These are phyloP conservation scores for Sitophilus oryzae DNA, from an alignment of 1,140 invertebrate genomes.

Conservation along the genomic window DNA sequence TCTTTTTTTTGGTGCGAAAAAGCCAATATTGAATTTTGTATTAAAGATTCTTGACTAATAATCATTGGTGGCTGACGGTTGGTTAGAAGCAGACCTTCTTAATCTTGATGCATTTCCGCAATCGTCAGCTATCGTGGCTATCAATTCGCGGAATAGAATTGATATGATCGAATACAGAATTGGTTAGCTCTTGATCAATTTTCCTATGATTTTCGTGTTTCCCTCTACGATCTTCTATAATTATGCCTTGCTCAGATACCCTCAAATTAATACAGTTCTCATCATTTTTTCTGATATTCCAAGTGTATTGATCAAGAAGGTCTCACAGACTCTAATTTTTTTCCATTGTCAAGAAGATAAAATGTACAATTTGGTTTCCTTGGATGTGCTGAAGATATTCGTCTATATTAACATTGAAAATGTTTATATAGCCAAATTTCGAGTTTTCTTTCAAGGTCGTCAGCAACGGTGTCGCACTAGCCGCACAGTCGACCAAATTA, in stretches of 20 bases:
- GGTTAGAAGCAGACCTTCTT: conserved; percentile 28
- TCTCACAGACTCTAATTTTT: not conserved
- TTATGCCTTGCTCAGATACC: not conserved
- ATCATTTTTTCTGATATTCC: not conserved
- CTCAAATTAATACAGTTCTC: not conserved
- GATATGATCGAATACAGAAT: conserved; percentile 29
- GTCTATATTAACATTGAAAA: too few relatives aligned
- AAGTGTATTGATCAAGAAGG: not conserved
- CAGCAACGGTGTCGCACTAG: too few relatives aligned
- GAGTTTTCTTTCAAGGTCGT: too few relatives aligned
- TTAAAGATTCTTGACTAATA: conserved; percentile 38
- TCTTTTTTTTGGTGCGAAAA: too few relatives aligned
- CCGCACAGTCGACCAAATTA: too few relatives aligned
- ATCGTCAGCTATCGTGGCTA: conserved; percentile 40
- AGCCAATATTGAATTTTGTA: conserved; percentile 38
- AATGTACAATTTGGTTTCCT: not conserved
- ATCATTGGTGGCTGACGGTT: conserved; percentile 30
- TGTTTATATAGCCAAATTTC: too few relatives aligned
- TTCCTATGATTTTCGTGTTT: conserved; percentile 21
- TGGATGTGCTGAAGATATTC: not conserved
- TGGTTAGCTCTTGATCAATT: conserved; percentile 24
- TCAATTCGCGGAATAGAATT: conserved; percentile 37
- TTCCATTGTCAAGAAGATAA: not conserved
- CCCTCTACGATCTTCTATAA: conserved; percentile 26
- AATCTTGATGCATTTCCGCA: conserved; percentile 36